Base-by-base conservation (phyloP, 2,797 vertebrate species). In the Synaphobranchus kaupii region DNA sequence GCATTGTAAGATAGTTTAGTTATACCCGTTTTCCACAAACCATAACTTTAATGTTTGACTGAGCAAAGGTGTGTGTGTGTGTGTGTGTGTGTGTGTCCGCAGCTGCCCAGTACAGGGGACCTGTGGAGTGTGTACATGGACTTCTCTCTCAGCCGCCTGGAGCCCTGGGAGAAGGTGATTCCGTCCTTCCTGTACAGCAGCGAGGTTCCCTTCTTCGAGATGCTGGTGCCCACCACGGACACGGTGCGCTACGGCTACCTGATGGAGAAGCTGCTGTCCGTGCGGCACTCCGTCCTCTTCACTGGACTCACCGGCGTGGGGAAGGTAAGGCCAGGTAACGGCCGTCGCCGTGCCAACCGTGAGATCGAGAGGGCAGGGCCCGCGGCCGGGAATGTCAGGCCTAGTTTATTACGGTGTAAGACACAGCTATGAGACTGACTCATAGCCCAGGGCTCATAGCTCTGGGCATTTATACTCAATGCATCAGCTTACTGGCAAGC, bases 281-380 rank as follows among this genome's bases (percentile, higher is more conserved):
- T 97, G 82, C 93, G 44, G 4, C 97, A 94, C 63, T 97, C 97
- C 0, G 96, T 98, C 7, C 91, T 98, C 39, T 97, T 97, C 89
- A 98, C 97, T 0, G 97, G 97, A 22, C 93, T 88, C 88, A 98
- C 97, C 15, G 97, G 97, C 66, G 97, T 98, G 7, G 97, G 97
- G 71, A 98, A 98, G 96, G 97, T 97, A 94, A 1, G 39, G 3
- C 39, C 39, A 39, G 39, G 39, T 39, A 1, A 39, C 39, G 39
- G 39, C 54, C 54, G 10, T n/a, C n/a, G n/a, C n/a, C n/a, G n/a
- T n/a, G n/a, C n/a, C n/a, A n/a, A n/a, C n/a, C n/a, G n/a, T n/a
- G n/a, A n/a, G n/a, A n/a, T n/a, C n/a, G n/a, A n/a, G n/a, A n/a
- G n/a, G n/a, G n/a, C n/a, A n/a, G n/a, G n/a, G n/a, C n/a, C n/a